phyloP scores from a whole-genome alignment of 2,113 vertebrate species.

The Poeciliopsis prolifica region DNA sequence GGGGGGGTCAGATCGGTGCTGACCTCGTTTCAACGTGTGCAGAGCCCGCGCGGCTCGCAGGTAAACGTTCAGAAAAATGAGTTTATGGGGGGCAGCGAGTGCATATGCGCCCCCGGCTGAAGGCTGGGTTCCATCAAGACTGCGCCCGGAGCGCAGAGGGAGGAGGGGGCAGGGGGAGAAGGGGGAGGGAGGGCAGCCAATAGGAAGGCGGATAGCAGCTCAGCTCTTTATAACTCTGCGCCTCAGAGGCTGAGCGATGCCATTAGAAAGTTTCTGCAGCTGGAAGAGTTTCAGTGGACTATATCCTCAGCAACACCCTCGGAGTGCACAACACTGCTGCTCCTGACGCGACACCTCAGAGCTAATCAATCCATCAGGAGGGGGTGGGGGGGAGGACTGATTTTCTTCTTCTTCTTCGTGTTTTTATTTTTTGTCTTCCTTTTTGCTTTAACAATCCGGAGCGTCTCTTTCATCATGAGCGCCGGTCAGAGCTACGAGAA shows the following conservation, averaged over 20 bases:
- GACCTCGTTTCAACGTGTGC: background rate
- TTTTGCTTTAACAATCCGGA: slow-evolving; percentile 28
- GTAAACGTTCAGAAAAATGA: slow-evolving; percentile 40
- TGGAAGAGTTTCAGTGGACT: slow-evolving; percentile 65
- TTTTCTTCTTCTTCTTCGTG: no score
- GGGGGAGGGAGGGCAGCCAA: slow-evolving; percentile 82
- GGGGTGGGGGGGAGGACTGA: slow-evolving; percentile 40
- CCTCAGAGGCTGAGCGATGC: slow-evolving; percentile 78
- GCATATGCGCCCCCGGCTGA: slow-evolving; percentile 42
- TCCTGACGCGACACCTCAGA: slow-evolving; percentile 5
- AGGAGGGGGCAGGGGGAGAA: slow-evolving; percentile 27
- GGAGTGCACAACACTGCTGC: slow-evolving; percentile 21
- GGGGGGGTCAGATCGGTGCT: background rate
- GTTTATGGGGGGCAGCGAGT: slow-evolving; percentile 33
- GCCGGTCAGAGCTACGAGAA: slow-evolving; percentile 89
- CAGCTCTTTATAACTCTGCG: slow-evolving; percentile 89
- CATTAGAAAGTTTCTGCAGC: slow-evolving; percentile 71
- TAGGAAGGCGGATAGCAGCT: slow-evolving; percentile 86
- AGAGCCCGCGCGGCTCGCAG: slow-evolving; percentile 27
- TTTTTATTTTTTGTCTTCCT: slow-evolving; percentile 19
- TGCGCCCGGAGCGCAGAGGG: slow-evolving; percentile 83
- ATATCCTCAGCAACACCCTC: slow-evolving; percentile 38
- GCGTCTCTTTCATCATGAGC: slow-evolving; percentile 84
- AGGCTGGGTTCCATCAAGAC: slow-evolving; percentile 66
- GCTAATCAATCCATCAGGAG: background rate